phyloP scores from a whole-genome alignment of 2,113 vertebrate genomes.

The Cyrtonyx montezumae region DNA sequence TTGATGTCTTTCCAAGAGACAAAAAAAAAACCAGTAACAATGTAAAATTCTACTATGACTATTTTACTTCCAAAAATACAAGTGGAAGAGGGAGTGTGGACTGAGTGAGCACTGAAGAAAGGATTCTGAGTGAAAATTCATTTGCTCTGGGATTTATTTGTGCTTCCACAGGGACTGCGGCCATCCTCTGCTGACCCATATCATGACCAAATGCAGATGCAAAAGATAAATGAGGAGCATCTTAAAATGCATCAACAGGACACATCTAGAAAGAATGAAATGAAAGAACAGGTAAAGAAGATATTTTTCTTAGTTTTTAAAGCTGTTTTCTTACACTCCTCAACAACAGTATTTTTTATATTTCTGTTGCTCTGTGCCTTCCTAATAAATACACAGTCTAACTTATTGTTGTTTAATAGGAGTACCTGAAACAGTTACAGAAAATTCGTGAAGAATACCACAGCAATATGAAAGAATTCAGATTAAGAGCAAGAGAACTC shows the following conservation, averaged over 20 bases:
- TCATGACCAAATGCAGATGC: slow-evolving; percentile 20
- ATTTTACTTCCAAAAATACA: background rate
- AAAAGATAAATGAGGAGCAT: slow-evolving; percentile 37
- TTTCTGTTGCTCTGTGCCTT: background rate
- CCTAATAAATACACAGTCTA: background rate
- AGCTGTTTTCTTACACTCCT: background rate
- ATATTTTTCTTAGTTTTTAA: background rate
- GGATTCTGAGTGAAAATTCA: background rate
- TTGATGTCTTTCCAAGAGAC: background rate
- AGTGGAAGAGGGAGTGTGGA: background rate
- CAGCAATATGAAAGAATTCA: slow-evolving; percentile 81
- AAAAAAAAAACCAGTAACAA: no score
- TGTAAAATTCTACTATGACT: background rate
- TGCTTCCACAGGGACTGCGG: slow-evolving; percentile 83
- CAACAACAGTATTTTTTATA: background rate
- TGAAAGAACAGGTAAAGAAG: slow-evolving; percentile 76
- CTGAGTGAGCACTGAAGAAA: background rate
- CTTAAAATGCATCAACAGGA: slow-evolving; percentile 13
- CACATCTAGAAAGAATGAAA: slow-evolving; percentile 60
- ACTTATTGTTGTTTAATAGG: slow-evolving; percentile 72
- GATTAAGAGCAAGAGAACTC: slow-evolving; percentile 71
- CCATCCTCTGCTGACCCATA: slow-evolving; percentile 83
- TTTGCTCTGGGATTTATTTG: slow-evolving; percentile 9
- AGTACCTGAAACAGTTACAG: slow-evolving; percentile 86
- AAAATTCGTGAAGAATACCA: slow-evolving; percentile 89